Conservation (phyloP, 1,140 invertebrate species). For the Nilaparvata lugens region DNA sequence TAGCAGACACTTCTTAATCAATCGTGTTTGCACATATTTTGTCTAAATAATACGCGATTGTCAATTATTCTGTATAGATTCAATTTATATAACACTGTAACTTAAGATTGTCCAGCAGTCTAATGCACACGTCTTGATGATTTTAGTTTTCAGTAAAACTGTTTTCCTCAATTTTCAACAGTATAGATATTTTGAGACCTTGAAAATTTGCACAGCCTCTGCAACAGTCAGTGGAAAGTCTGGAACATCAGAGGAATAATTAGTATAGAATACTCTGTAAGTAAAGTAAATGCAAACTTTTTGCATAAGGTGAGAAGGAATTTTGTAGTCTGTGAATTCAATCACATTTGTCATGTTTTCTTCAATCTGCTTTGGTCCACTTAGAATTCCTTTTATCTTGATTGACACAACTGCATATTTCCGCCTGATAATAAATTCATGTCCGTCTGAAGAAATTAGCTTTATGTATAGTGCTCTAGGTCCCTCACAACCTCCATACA, state of each 20-base stretch:
- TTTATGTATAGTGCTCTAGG: slow-evolving; percentile 99
- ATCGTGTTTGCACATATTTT: too few species aligned
- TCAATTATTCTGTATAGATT: too few species aligned
- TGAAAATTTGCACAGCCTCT: slow-evolving; percentile 51
- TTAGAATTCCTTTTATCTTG: slow-evolving; percentile 98
- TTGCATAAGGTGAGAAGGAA: slow-evolving; percentile 82
- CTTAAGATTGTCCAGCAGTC: too few species aligned
- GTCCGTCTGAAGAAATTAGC: slow-evolving; percentile 91
- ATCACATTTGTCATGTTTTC: slow-evolving; percentile 99
- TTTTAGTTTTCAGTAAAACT: too few species aligned
- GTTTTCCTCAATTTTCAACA: too few species aligned
- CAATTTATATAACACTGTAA: too few species aligned
- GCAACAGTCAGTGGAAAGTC: slow-evolving; percentile 97
- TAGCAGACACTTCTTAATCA: too few species aligned
- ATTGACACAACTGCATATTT: slow-evolving; percentile 96
- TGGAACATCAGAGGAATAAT: slow-evolving; percentile 97
- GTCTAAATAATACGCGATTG: too few species aligned
- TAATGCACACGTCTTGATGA: too few species aligned
- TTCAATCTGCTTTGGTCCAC: slow-evolving; percentile 91
- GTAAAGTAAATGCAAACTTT: slow-evolving; percentile 99
- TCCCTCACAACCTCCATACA: slow-evolving; percentile 92
- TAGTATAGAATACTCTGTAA: slow-evolving; percentile 98
- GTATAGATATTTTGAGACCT: too few species aligned
- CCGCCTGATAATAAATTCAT: slow-evolving; percentile 96
- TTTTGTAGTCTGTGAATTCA: slow-evolving; percentile 56